Base-by-base conservation (phyloP, 2,797 vertebrate genomes). In the Premnoplex brunnescens region DNA sequence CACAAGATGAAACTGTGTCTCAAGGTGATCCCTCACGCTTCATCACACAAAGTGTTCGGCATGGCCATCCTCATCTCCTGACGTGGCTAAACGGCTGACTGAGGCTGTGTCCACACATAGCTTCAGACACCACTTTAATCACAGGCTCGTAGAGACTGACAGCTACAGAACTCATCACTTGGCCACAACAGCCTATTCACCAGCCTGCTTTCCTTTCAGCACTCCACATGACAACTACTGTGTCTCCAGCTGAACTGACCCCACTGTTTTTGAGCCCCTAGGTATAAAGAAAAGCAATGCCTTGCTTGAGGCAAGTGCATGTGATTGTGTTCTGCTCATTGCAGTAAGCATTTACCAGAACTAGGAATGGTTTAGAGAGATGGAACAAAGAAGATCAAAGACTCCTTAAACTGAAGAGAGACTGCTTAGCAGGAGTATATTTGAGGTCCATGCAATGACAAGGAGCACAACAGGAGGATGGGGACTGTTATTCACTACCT, bases 1-100 rank as follows among this genome's bases (percentile, higher is more conserved):
- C 69, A 54, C 10, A 77, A 74, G 81, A 74, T 59, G 27, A 52
- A 89, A 36, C 26, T 1, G 0, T 44, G 26, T 49, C 60, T 96
- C 85, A 78, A 91, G 89, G 91, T 88, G 83, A 92, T 81, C 64
- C 43, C 34, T 36, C 46, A 89, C 3, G 49, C 79, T 83, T 22
- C 12, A 0, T 60, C 85, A 72, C 88, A 86, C 88, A 64, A 14
- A 43, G 54, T 14, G 93, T 80, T 90, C 10, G 0, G 81, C 67
- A 74, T 0, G 0, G 85, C 64, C 82, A 34, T 59, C 85, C 64
- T 74, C 64, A 82, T 79, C 75, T 91, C 86, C 78, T 74, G 81
- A 69, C 0, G 0, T 2, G 7, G 54, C 76, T 75, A 3, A 62
- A 71, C 0, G 1, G 60, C 82, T 93, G 55, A n/a, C 81, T 54